A percentile compares a stretch with the other conserved stretches of the same genome.
These are phyloP conservation scores for Macrobrachium rosenbergii DNA, from an alignment of 1,140 invertebrate species.

Conservation along the genomic window DNA sequence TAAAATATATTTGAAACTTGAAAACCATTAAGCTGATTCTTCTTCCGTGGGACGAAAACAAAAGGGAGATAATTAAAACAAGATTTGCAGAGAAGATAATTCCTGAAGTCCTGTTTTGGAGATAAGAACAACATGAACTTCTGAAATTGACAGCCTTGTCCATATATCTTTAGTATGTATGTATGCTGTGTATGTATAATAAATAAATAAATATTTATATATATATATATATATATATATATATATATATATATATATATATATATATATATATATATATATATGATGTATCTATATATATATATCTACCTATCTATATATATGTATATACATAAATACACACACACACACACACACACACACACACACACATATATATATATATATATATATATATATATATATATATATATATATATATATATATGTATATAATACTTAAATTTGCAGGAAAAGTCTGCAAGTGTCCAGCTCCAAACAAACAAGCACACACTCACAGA, in stretches of 20 bases:
- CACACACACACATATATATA: not conserved
- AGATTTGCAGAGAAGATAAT: no score
- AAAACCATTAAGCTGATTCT: no score
- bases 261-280: conserved; percentile 5
- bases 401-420: conserved; percentile 11
- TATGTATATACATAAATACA: conserved; percentile 7
- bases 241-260: conserved; percentile 2
- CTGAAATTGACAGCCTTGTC: no score
- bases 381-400: conserved; percentile 3
- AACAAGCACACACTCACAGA: no score
- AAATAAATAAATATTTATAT: not conserved
- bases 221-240: conserved; percentile 5
- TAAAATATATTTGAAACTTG: no score
- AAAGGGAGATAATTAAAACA: no score
- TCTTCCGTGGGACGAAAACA: no score
- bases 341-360: conserved; percentile 12
- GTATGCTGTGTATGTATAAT: not conserved
- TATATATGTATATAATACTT: not conserved
- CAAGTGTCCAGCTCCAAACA: no score
- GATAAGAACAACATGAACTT: no score
- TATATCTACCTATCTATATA: not conserved
- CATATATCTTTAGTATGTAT: not conserved
- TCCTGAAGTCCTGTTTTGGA: no score
- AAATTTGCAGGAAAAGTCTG: no score
- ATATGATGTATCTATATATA: not conserved